phyloP scores from a whole-genome alignment of 2,797 vertebrate genomes.

The Acrossocheilus fasciatus region DNA sequence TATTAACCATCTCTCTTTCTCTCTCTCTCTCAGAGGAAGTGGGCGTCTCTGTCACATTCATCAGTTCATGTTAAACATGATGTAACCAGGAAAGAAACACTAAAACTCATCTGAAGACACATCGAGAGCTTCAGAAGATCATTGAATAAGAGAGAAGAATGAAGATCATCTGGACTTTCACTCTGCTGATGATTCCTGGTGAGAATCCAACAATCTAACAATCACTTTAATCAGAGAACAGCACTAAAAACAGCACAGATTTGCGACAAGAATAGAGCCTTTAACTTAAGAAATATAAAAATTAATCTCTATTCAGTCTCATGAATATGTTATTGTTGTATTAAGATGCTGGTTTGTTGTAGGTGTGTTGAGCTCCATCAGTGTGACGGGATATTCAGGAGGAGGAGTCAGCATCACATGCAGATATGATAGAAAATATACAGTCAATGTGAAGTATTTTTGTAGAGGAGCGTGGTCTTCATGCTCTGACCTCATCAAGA shows the following conservation, averaged over 20 bases:
- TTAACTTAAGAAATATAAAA: not conserved
- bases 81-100: not conserved
- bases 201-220: not conserved
- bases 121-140: not conserved
- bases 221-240: too few relatives aligned
- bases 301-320: too few relatives aligned
- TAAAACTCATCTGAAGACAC: not conserved
- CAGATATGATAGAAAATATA: slow-evolving; percentile 3
- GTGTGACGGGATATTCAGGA: slow-evolving; percentile 29
- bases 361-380: slow-evolving; percentile 21
- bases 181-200: slow-evolving; percentile 1
- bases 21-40: too few relatives aligned
- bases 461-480: slow-evolving; percentile 56
- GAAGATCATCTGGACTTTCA: slow-evolving; percentile 6
- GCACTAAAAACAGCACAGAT: too few relatives aligned
- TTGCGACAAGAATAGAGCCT: too few relatives aligned
- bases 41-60: too few relatives aligned
- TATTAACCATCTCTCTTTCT: too few relatives aligned
- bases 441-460: slow-evolving; percentile 59
- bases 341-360: not conserved
- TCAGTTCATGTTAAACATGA: not conserved
- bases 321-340: too few relatives aligned
- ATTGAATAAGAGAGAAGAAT: not conserved
- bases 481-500: not conserved
- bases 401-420: slow-evolving; percentile 58